Evolutionary conservation across 2,113 vertebrate species (phyloP), one percentile per base, ranked within the genome.

Genomic region (Prinia subflava): DNA sequence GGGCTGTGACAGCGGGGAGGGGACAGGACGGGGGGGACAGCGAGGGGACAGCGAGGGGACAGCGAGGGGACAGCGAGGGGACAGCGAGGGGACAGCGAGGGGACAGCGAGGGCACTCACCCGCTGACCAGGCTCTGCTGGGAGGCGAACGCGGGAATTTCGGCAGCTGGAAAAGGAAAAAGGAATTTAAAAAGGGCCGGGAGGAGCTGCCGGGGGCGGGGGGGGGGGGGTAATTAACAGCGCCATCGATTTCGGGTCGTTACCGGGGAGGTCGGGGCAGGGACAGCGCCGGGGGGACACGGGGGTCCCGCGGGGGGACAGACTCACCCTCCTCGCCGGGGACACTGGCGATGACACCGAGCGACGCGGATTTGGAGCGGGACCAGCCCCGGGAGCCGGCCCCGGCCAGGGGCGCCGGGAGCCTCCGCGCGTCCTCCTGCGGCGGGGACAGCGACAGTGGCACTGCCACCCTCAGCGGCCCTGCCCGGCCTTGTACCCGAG

Each of bases 341-440:
- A 97, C 95, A 18, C 71, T 90, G 87, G 87, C 82, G 50, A 98
- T 97, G 90, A 95, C 83, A 3, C 97, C 86, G 95, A 98, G 97
- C 1, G 98, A 98, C 0, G 96, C 87, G 8, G 98, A 98, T 78
- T 98, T 98, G 94, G 96, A 91, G 52, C 98, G 96, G 87, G 71
- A 23, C 41, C 87, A 87, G 35, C 94, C 50, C 13, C 47, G 6
- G 1, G 49, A 25, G 39, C 6, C 69, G 39, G 39, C 9, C 23
- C 88, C 20, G 11, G 81, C 57, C 18, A 27, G 46, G 41, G 23
- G 89, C 0, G 1, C 27, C 8, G 82, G 96, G 20, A 96, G 78
- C 65, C 76, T 39, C 83, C 25, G 14, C 0, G 82, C 68, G 3
- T 91, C 93, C 87, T 96, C 97, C 97, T 97, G 82, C 31, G 15